A percentile compares a stretch with the other conserved stretches of the same genome.
phyloP scores from a whole-genome alignment of 2,888 invertebrate species.

The Nephrotoma appendiculata region DNA sequence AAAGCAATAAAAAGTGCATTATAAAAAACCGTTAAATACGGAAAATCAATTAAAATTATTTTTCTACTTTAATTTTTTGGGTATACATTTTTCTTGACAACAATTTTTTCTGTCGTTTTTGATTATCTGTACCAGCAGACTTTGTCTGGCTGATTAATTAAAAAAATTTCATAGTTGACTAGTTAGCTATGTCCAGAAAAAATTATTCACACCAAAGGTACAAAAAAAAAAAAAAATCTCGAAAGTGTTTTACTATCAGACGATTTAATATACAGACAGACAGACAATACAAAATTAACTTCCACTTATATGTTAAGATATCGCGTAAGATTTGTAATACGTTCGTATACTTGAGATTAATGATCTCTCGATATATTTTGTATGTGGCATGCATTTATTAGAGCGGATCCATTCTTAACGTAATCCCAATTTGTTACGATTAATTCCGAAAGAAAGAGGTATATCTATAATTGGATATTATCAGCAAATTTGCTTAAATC shows the following conservation, averaged over 20 bases:
- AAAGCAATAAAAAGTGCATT: neutral
- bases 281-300: neutral
- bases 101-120: neutral
- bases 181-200: neutral
- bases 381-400: too few species aligned
- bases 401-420: too few species aligned
- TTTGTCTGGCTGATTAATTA: neutral
- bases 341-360: too few species aligned
- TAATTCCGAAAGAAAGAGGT: too few species aligned
- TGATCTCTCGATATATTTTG: too few species aligned
- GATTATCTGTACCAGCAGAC: neutral
- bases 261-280: neutral
- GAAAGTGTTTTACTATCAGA: neutral
- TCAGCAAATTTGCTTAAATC: too few species aligned
- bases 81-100: neutral
- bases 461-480: too few species aligned
- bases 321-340: too few species aligned
- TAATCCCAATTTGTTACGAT: too few species aligned
- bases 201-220: neutral
- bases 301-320: too few species aligned
- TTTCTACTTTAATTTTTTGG: neutral
- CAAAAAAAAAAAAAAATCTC: neutral
- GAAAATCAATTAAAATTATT: neutral
- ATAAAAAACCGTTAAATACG: neutral
- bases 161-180: neutral